Base-by-base conservation (phyloP, 2,888 invertebrate species). In the Pristionchus arcanus region DNA sequence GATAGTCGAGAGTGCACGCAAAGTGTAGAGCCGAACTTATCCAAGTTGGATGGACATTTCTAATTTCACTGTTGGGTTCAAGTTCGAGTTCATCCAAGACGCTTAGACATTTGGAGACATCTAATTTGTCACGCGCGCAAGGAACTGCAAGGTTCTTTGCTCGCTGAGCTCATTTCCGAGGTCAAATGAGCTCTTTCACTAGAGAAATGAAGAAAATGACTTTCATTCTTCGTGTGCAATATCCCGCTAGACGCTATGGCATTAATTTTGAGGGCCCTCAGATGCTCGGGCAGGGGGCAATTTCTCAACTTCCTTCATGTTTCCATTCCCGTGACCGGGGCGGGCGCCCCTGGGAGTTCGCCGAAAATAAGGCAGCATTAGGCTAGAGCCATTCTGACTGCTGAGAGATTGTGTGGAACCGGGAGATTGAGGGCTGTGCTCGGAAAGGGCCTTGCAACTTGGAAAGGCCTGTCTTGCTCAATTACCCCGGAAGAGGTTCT, bases 301-400 rank as follows among this genome's bases (percentile, higher is more conserved):
- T 71, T 71, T 49, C 81, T 49, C 81, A 49, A 49, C 81, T 42
- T 81, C 81, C 42, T 81, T n/a, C 16, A 37, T 74, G 37, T 74
- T 74, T 19, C 71, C 34, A 34, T 74, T 31, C 74, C 37, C 74
- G 74, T 74, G 42, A 81, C 49, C 11, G 0, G 68, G 34, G 63
- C 42, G 42, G 25, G 25, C 25, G 66, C n/a, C 68, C 68, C 68
- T 71, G 68, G 68, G 68, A 31, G 31, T 42, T 7, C n/a, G 13
- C 31, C 74, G 42, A 49, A 42, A 42, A 49, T 71, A 31, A 16
- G 16, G 34, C 28, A 25, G 21, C 25, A 19, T 25, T 19, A 19
- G 59, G 59, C 2, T 59, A 4, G 21, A 0, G 59, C 59, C 21
- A 25, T 4, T 63, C 63, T 63, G n/a, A 9, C n/a, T n/a, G n/a